A percentile compares a stretch with the other conserved stretches of the same genome.
phyloP scores from a whole-genome alignment of 2,797 vertebrate species.

The Neosilurus mollespiculum region DNA sequence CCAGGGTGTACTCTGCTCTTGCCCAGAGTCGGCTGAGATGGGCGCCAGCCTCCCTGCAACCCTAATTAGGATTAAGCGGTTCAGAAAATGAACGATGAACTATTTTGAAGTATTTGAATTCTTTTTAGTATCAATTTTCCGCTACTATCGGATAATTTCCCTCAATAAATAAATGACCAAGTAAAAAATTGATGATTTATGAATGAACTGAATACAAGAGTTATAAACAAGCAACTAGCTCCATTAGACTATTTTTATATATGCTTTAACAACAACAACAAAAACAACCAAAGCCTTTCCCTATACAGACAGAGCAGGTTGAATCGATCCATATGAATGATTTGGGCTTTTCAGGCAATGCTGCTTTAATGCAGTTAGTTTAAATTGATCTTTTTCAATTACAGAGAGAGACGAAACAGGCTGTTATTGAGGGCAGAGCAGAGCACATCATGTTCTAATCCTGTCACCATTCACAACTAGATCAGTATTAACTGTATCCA shows the following conservation, averaged over 20 bases:
- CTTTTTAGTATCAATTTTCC: too few relatives aligned
- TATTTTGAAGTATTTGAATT: too few relatives aligned
- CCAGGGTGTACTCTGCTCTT: too few relatives aligned
- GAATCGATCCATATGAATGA: constrained; percentile 51
- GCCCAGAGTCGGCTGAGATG: too few relatives aligned
- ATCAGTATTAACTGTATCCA: constrained; percentile 3
- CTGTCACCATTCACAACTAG: neutral
- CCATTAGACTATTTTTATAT: constrained; percentile 36
- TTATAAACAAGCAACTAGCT: neutral
- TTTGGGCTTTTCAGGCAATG: constrained; percentile 43
- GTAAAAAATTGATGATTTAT: too few relatives aligned
- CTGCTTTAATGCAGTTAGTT: constrained; percentile 49
- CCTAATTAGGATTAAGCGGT: too few relatives aligned
- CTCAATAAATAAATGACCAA: too few relatives aligned
- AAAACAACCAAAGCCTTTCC: constrained; percentile 29
- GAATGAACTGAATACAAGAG: neutral
- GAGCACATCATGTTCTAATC: neutral
- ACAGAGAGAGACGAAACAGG: neutral
- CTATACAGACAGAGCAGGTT: constrained; percentile 10
- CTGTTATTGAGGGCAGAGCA: constrained; percentile 14
- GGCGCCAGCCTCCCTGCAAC: too few relatives aligned
- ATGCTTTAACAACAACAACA: constrained; percentile 35
- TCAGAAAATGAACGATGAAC: too few relatives aligned
- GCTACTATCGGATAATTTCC: too few relatives aligned
- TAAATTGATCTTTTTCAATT: constrained; percentile 31